phyloP scores from a whole-genome alignment of 2,888 invertebrate species.

The Pristionchus mayeri region DNA sequence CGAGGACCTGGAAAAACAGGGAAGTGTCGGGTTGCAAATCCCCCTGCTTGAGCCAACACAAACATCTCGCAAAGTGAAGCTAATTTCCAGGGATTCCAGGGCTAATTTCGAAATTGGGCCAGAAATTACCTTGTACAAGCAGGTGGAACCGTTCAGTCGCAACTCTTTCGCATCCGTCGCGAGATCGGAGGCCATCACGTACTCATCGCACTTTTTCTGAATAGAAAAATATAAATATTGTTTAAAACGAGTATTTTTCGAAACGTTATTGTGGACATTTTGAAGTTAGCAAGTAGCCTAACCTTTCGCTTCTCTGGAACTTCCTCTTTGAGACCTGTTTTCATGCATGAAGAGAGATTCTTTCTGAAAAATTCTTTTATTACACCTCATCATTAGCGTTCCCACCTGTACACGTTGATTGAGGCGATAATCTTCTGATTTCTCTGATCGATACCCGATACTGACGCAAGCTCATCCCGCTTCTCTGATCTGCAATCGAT shows the following conservation, averaged over 20 bases:
- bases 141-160: constrained; percentile 57
- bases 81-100: neutral
- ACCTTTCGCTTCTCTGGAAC: constrained; percentile 64
- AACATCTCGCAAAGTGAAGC: neutral
- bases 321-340: constrained; percentile 63
- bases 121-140: constrained; percentile 56
- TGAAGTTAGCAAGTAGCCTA: neutral
- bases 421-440: constrained; percentile 49
- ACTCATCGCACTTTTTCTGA: constrained; percentile 90
- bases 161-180: constrained; percentile 79
- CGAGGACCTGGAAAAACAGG: constrained; percentile 38
- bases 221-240: no score
- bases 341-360: constrained; percentile 56
- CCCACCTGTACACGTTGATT: constrained; percentile 21
- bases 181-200: constrained; percentile 86
- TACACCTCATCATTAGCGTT: neutral
- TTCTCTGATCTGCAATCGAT: constrained; percentile 47
- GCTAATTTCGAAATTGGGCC: neutral
- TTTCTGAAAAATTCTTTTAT: constrained; percentile 51
- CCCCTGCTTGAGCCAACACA: neutral
- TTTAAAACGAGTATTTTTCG: no score
- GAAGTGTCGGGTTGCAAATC: neutral
- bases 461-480: constrained; percentile 47
- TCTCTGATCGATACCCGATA: constrained; percentile 46
- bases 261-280: neutral